Evolutionary conservation across 2,888 invertebrate species (phyloP).

Genomic region (Pheosia tremula): DNA sequence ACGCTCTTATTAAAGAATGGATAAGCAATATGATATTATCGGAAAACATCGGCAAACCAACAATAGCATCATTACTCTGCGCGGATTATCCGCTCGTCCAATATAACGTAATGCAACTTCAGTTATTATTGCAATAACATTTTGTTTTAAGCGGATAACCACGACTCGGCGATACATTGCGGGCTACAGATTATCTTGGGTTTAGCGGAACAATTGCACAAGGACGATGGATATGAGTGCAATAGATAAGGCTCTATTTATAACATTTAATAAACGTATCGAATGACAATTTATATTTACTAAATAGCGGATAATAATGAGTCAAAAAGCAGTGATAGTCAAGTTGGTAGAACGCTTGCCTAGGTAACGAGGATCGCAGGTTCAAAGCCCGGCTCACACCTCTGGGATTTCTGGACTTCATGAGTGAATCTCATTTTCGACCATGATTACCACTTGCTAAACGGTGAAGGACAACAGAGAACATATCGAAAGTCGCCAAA

Average conservation of each 20-base stretch:
- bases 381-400: too few relatives aligned
- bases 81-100: conserved; percentile 36
- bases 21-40: not conserved
- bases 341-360: too few relatives aligned
- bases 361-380: too few relatives aligned
- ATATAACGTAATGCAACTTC: conserved; percentile 56
- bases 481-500: too few relatives aligned
- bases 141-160: conserved; percentile 74
- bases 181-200: conserved; percentile 70
- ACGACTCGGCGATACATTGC: conserved; percentile 56
- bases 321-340: too few relatives aligned
- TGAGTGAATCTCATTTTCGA: too few relatives aligned
- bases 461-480: too few relatives aligned
- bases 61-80: conserved; percentile 1
- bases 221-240: conserved; percentile 62
- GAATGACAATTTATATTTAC: too few relatives aligned
- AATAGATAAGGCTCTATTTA: conserved; percentile 55
- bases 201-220: conserved; percentile 63
- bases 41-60: not conserved
- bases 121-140: conserved; percentile 70
- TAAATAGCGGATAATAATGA: too few relatives aligned
- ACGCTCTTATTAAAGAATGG: not conserved
- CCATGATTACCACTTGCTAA: too few relatives aligned
- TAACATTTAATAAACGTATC: too few relatives aligned
- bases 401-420: too few relatives aligned